phyloP scores from a whole-genome alignment of 2,888 invertebrate species.

The Dione juno region DNA sequence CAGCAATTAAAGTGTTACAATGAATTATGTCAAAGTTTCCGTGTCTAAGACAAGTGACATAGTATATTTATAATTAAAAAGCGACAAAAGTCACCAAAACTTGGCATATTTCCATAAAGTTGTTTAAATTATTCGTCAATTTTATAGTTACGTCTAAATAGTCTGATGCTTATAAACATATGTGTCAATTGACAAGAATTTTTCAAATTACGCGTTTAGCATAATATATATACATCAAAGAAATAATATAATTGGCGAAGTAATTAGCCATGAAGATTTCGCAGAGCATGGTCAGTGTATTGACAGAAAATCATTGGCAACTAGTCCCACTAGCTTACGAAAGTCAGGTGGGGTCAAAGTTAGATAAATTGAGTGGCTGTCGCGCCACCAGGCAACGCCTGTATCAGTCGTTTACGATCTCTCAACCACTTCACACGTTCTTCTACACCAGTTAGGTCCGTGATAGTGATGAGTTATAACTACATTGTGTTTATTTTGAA shows the following conservation, averaged over 20 bases:
- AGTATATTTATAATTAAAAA: conserved; percentile 18
- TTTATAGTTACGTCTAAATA: conserved; percentile 11
- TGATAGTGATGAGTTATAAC: conserved; percentile 48
- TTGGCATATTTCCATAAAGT: conserved; percentile 39
- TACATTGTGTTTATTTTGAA: conserved; percentile 34
- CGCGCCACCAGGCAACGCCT: conserved; percentile 61
- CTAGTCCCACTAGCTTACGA: conserved; percentile 67
- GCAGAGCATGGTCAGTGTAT: conserved; percentile 74
- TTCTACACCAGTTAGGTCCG: conserved; percentile 73
- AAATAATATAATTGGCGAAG: conserved; percentile 67
- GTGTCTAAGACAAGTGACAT: conserved; percentile 7
- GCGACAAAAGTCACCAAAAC: conserved; percentile 36
- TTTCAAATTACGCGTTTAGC: conserved; percentile 43
- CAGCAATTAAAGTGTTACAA: conserved; percentile 9
- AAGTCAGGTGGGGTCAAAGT: conserved; percentile 77
- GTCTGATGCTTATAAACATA: conserved; percentile 28
- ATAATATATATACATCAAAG: conserved; percentile 47
- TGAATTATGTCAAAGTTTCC: conserved; percentile 4
- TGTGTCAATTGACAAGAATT: conserved; percentile 48
- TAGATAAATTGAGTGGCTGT: conserved; percentile 80
- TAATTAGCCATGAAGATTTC: conserved; percentile 68
- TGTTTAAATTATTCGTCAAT: conserved; percentile 9
- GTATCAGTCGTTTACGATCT: conserved; percentile 75
- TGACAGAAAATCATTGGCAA: conserved; percentile 82
- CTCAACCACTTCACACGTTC: conserved; percentile 76